Evolutionary conservation across 2,113 vertebrate species (phyloP).

Genomic region (Cinclus mexicanus): DNA sequence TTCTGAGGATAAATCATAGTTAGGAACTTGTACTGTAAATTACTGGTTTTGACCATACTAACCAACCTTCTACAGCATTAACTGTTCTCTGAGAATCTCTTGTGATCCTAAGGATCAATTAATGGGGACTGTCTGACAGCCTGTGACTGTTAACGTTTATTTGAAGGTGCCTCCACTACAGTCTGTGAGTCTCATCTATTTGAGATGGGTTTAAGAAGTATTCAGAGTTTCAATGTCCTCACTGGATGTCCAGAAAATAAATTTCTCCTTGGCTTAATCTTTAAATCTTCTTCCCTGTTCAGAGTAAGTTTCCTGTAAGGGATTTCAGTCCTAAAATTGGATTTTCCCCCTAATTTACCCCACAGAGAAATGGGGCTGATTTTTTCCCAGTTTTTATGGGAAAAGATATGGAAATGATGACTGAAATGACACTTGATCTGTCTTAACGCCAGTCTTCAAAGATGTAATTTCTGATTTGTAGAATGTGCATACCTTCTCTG

Average conservation of each 20-base stretch:
- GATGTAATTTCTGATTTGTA: neutral
- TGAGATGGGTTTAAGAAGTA: neutral
- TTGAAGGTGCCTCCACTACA: neutral
- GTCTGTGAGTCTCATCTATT: neutral
- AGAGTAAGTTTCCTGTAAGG: neutral
- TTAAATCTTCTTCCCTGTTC: neutral
- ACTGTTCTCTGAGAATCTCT: neutral
- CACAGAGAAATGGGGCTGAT: neutral
- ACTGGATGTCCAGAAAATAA: neutral
- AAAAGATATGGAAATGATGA: neutral
- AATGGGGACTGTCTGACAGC: neutral
- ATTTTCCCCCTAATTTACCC: neutral
- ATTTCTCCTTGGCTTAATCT: neutral
- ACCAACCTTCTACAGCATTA: neutral
- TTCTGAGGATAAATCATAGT: neutral
- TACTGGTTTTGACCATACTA: slow-evolving; percentile 10
- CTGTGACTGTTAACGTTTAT: neutral
- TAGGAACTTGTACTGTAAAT: neutral
- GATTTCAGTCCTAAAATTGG: neutral
- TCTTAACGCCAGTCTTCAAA: neutral
- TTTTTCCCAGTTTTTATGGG: neutral
- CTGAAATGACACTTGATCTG: neutral
- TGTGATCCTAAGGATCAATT: neutral
- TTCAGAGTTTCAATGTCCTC: neutral
- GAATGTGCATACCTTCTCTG: neutral